Conservation (phyloP, 2,888 invertebrate species). For the Tenthredo amoena region DNA sequence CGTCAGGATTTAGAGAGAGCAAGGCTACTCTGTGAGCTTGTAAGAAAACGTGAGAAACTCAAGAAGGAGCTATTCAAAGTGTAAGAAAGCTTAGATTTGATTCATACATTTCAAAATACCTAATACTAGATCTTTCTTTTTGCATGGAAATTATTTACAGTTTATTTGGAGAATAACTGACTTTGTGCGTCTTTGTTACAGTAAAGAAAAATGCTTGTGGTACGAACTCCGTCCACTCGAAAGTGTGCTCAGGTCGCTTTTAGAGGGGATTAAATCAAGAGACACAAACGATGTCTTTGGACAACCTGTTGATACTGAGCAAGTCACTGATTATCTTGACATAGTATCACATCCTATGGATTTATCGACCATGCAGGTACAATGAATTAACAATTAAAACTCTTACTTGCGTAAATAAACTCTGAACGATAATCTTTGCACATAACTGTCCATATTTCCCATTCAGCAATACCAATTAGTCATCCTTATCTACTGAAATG, state of each 20-base stretch:
- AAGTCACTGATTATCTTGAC: conserved; percentile 94
- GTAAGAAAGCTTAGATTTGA: conserved; percentile 68
- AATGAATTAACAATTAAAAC: not conserved
- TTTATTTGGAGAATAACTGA: conserved; percentile 15
- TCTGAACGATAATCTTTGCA: not conserved
- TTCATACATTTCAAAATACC: not conserved
- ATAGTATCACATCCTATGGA: conserved; percentile 94
- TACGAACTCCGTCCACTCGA: conserved; percentile 91
- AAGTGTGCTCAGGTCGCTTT: conserved; percentile 87
- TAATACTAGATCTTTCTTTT: conserved; percentile 43
- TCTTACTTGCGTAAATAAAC: not conserved
- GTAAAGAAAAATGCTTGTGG: conserved; percentile 89
- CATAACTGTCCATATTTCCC: not conserved
- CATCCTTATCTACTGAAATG: not conserved
- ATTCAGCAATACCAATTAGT: not conserved
- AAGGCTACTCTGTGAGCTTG: conserved; percentile 93
- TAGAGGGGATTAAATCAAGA: conserved; percentile 88
- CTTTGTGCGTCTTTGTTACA: conserved; percentile 59
- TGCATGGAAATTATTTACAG: not conserved
- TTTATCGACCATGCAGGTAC: conserved; percentile 89
- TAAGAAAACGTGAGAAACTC: conserved; percentile 96
- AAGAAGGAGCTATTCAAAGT: conserved; percentile 93
- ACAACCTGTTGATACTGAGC: conserved; percentile 93
- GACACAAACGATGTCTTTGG: conserved; percentile 94
- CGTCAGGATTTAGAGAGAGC: conserved; percentile 97